phyloP scores from a whole-genome alignment of 2,888 invertebrate species.

The Rhodophaea formosa region DNA sequence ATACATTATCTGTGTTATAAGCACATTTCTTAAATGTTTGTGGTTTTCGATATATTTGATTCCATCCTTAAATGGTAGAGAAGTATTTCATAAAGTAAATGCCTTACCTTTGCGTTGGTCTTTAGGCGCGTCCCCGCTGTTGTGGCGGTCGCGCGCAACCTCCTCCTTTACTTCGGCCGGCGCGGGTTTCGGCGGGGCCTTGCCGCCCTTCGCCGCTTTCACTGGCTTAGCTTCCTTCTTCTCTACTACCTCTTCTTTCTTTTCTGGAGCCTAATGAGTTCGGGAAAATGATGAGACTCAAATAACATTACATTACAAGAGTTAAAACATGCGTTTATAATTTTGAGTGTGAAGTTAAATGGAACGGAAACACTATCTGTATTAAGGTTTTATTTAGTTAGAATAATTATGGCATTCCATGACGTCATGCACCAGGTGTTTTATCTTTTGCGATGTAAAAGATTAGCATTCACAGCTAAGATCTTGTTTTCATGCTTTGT shows the following conservation, averaged over 20 bases:
- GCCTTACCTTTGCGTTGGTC: slow-evolving; percentile 71
- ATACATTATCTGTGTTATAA: no score
- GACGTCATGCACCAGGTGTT: background rate
- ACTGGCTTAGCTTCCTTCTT: slow-evolving; percentile 53
- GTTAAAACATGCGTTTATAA: background rate
- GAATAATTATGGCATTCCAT: background rate
- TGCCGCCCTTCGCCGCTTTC: slow-evolving; percentile 47
- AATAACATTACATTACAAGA: background rate
- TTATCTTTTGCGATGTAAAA: background rate
- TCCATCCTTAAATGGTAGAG: no score
- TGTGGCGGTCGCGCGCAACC: slow-evolving; percentile 48
- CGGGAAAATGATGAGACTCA: background rate
- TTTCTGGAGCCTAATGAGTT: slow-evolving; percentile 48
- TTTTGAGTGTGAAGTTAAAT: background rate
- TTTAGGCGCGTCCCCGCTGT: slow-evolving; percentile 57
- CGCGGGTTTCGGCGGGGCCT: slow-evolving; percentile 39
- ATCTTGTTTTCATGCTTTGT: slow-evolving; percentile 10
- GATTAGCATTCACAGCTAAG: background rate
- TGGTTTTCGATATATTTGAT: no score
- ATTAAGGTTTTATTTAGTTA: background rate
- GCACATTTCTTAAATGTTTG: no score
- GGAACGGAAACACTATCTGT: background rate
- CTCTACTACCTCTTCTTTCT: slow-evolving; percentile 61
- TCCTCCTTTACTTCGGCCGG: slow-evolving; percentile 58
- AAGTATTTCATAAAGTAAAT: background rate